phyloP scores from a whole-genome alignment of 1,140 invertebrate genomes.

The Habropoda laboriosa region DNA sequence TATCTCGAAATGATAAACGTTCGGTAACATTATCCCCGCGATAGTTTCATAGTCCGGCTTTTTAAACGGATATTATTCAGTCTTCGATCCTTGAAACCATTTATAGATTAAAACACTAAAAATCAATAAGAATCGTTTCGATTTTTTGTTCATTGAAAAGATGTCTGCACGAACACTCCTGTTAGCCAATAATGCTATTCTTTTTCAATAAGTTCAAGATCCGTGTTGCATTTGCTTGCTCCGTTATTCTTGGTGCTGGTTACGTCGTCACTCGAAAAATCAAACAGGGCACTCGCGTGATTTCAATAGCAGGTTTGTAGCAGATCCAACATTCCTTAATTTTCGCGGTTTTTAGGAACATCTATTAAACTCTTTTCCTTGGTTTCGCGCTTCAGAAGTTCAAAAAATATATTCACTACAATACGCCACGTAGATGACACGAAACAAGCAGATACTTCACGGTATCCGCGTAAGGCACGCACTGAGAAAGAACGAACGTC shows the following conservation, averaged over 20 bases:
- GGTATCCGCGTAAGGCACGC: slow-evolving; percentile 60
- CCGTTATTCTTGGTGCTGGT: slow-evolving; percentile 25
- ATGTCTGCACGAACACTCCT: background rate
- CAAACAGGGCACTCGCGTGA: slow-evolving; percentile 22
- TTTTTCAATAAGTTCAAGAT: background rate
- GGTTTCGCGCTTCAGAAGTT: background rate
- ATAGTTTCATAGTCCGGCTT: too few species aligned
- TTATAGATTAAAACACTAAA: background rate
- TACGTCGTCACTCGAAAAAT: slow-evolving; percentile 22
- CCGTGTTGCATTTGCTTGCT: background rate
- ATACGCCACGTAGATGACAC: slow-evolving; percentile 52
- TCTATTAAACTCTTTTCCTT: background rate
- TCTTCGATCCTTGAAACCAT: background rate
- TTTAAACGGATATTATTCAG: background rate
- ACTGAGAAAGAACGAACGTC: slow-evolving; percentile 63
- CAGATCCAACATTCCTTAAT: background rate
- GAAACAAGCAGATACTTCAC: slow-evolving; percentile 38
- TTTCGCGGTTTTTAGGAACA: background rate
- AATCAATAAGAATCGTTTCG: too few species aligned
- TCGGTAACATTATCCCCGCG: background rate
- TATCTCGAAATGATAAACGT: background rate
- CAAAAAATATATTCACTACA: background rate
- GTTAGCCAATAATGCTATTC: background rate
- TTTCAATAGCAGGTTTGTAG: slow-evolving; percentile 14
- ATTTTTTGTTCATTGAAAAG: background rate